phyloP scores from a whole-genome alignment of 2,113 vertebrate genomes.

The Epinephelus cyanopodus region DNA sequence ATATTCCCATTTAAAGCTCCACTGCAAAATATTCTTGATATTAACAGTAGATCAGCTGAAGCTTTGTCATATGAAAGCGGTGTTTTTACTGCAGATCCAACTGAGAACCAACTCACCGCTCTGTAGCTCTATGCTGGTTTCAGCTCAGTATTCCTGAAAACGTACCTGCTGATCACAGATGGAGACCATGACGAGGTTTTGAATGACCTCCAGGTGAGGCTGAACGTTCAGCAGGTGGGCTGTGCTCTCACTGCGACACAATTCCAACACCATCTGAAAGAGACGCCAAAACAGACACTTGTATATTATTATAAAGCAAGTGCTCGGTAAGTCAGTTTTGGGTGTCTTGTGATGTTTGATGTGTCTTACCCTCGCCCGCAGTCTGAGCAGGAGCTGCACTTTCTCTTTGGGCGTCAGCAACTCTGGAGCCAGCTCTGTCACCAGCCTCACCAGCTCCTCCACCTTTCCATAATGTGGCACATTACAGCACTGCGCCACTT shows the following conservation, averaged over 20 bases:
- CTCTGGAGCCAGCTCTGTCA: slow-evolving; percentile 31
- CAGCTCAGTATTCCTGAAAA: neutral
- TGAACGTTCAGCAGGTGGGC: slow-evolving; percentile 25
- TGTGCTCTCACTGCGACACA: slow-evolving; percentile 36
- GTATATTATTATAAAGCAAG: too few relatives aligned
- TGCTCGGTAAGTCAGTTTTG: neutral
- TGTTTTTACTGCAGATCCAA: too few relatives aligned
- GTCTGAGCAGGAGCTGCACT: slow-evolving; percentile 47
- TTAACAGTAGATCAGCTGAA: too few relatives aligned
- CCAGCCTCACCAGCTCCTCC: slow-evolving; percentile 54
- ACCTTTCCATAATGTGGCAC: slow-evolving; percentile 51
- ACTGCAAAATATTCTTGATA: too few relatives aligned
- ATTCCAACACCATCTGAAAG: slow-evolving; percentile 49
- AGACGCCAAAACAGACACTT: neutral
- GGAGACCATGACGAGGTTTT: slow-evolving; percentile 10
- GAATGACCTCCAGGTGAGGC: slow-evolving; percentile 41
- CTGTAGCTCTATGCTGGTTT: neutral
- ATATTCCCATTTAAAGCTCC: too few relatives aligned
- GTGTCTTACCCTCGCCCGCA: slow-evolving; percentile 31
- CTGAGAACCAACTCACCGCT: too few relatives aligned
- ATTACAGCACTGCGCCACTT: slow-evolving; percentile 44
- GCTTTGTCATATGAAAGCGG: too few relatives aligned
- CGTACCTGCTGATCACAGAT: slow-evolving; percentile 29
- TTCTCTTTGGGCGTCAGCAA: slow-evolving; percentile 46
- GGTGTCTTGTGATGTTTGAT: neutral